phyloP scores from a whole-genome alignment of 92 coral and sea anemone species.

The Heteractis magnifica region DNA sequence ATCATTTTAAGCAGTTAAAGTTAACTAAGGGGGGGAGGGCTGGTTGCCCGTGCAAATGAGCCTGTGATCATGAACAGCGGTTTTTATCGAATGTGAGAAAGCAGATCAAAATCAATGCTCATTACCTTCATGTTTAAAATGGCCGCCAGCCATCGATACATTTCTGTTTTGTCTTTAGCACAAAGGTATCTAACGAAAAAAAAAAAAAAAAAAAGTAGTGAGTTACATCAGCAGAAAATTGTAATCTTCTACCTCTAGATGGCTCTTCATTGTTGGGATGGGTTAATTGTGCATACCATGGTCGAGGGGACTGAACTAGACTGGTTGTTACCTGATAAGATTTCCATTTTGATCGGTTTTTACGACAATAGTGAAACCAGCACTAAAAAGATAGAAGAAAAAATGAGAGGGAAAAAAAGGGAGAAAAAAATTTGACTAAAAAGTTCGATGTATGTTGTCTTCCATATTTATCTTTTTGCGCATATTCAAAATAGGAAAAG shows the following conservation, averaged over 20 bases:
- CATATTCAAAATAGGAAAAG: not conserved
- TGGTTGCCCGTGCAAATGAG: too few relatives aligned
- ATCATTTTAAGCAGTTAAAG: not conserved
- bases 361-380: conserved; percentile 83
- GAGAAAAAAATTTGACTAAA: not conserved
- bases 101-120: not conserved
- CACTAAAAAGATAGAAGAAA: conserved; percentile 39
- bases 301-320: not conserved
- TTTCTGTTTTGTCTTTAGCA: conserved; percentile 73
- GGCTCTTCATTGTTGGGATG: too few relatives aligned
- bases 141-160: conserved; percentile 86
- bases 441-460: too few relatives aligned
- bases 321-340: conserved; percentile 51
- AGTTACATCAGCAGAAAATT: too few relatives aligned
- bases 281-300: not conserved
- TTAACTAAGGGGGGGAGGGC: too few relatives aligned
- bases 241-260: too few relatives aligned
- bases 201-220: too few relatives aligned
- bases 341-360: conserved; percentile 67
- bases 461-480: too few relatives aligned
- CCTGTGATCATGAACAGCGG: too few relatives aligned
- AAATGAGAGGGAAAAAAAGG: not conserved
- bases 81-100: too few relatives aligned
- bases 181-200: conserved; percentile 67
- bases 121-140: conserved; percentile 89